phyloP scores from a whole-genome alignment of 2,888 invertebrate genomes.

The Oscheius onirici region DNA sequence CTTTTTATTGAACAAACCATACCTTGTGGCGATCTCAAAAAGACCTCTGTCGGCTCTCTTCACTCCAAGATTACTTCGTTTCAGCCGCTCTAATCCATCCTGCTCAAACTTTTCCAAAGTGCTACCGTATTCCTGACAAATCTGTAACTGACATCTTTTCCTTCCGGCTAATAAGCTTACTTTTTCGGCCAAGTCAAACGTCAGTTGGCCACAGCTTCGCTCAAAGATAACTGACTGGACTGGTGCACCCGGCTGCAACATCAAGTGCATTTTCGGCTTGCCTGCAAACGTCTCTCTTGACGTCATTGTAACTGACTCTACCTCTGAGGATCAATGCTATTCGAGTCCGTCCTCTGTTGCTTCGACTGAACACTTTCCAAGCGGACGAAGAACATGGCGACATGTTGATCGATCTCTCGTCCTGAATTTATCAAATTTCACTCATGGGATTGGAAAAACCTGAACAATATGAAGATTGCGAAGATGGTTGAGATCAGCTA shows the following conservation, averaged over 20 bases:
- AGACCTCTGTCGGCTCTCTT: conserved; percentile 81
- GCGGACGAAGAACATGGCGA: conserved; percentile 70
- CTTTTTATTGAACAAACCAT: no score
- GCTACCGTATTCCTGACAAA: conserved; percentile 38
- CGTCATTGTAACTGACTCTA: conserved; percentile 73
- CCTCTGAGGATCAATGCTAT: conserved; percentile 78
- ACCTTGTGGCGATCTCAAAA: conserved; percentile 79
- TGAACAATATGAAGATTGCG: conserved; percentile 79
- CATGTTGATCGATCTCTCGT: conserved; percentile 73
- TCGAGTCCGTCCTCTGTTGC: conserved; percentile 77
- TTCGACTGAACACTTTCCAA: conserved; percentile 76
- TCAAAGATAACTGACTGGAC: conserved; percentile 79
- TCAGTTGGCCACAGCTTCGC: conserved; percentile 75
- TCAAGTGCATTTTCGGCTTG: conserved; percentile 70
- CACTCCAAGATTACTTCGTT: conserved; percentile 79
- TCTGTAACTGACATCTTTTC: conserved; percentile 30
- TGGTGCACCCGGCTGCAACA: conserved; percentile 81
- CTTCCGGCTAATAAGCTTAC: no score
- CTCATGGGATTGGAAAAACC: conserved; percentile 30
- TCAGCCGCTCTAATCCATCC: conserved; percentile 70
- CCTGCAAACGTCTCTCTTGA: conserved; percentile 36
- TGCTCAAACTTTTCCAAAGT: conserved; percentile 44
- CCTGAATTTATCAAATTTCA: conserved; percentile 75
- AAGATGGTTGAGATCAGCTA: conserved; percentile 73
- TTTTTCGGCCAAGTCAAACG: conserved; percentile 44